Evolutionary conservation across 2,888 invertebrate genomes (phyloP).

Genomic region (Lingula anatina): DNA sequence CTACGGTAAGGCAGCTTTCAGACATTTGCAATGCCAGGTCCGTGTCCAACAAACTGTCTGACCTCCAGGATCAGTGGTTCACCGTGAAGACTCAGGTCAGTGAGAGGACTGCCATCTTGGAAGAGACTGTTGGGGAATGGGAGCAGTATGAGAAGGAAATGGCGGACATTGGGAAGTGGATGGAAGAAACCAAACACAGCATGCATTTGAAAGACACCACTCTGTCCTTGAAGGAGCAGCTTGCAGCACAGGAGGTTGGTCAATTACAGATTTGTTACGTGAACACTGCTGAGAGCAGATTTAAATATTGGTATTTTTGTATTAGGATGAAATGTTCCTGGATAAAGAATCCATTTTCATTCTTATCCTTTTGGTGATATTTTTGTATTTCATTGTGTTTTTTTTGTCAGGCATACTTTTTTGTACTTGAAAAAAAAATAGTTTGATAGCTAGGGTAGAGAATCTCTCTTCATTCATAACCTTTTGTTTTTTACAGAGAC

Average conservation of each 20-base stretch:
- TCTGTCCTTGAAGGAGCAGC: conserved; percentile 28
- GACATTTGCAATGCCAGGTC: conserved; percentile 24
- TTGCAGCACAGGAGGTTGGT: conserved; percentile 29
- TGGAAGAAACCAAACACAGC: conserved; percentile 71
- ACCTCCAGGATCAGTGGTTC: conserved; percentile 22
- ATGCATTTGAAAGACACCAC: conserved; percentile 31
- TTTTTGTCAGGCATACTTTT: too few relatives aligned
- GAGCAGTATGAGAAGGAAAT: conserved; percentile 92
- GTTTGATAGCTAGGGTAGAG: too few relatives aligned
- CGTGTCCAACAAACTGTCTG: conserved; percentile 18
- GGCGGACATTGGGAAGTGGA: conserved; percentile 82
- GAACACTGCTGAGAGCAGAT: too few relatives aligned
- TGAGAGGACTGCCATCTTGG: conserved; percentile 63
- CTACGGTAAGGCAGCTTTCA: conserved; percentile 28
- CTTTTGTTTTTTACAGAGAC: conserved; percentile 20
- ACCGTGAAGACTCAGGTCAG: conserved; percentile 18
- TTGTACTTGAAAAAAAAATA: too few relatives aligned
- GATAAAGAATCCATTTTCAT: too few relatives aligned
- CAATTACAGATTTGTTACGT: too few relatives aligned
- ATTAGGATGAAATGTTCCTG: too few relatives aligned
- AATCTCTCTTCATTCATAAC: too few relatives aligned
- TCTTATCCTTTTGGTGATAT: too few relatives aligned
- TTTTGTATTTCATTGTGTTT: too few relatives aligned
- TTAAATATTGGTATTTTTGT: too few relatives aligned
- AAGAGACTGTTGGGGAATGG: conserved; percentile 92